Conservation (phyloP, 2,797 vertebrate species). For the Pteropus rufus region DNA sequence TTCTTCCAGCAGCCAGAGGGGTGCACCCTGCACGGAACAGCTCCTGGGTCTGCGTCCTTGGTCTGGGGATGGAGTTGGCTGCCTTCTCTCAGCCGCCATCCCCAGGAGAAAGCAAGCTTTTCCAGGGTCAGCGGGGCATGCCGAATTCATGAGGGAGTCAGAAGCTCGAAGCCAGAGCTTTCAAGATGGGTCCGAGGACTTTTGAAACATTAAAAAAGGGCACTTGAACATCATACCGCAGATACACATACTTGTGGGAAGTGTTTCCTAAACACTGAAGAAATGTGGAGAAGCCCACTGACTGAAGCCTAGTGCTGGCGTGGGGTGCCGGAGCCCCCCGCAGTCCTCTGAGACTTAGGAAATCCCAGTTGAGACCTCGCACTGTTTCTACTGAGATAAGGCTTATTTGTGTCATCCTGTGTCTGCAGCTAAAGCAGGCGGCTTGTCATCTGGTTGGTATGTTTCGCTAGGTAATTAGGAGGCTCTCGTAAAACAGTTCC, state of each 20-base stretch:
- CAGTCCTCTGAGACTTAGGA: slow-evolving; percentile 13
- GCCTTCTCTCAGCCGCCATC: neutral
- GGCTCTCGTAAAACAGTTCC: neutral
- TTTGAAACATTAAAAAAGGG: neutral
- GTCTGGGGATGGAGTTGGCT: neutral
- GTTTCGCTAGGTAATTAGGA: slow-evolving; percentile 36
- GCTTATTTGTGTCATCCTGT: slow-evolving; percentile 3
- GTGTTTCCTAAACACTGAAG: neutral
- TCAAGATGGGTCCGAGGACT: neutral
- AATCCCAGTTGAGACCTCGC: neutral
- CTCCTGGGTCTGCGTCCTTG: neutral
- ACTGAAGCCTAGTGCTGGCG: neutral
- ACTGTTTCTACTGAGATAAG: neutral
- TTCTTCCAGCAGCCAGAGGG: neutral
- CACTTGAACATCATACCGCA: neutral
- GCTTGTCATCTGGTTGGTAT: slow-evolving; percentile 23
- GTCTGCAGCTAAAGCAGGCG: slow-evolving; percentile 4
- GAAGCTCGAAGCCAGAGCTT: neutral
- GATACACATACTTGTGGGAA: neutral
- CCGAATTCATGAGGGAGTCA: neutral
- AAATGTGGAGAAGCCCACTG: slow-evolving; percentile 20
- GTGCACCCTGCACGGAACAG: neutral
- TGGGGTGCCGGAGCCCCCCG: slow-evolving; percentile 16
- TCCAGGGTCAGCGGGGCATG: neutral
- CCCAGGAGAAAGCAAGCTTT: slow-evolving; percentile 28